Percentiles rank a stretch among this genome's conserved stretches.
Conservation (phyloP, 2,888 invertebrate genomes). For the Brachypterus glaber region DNA sequence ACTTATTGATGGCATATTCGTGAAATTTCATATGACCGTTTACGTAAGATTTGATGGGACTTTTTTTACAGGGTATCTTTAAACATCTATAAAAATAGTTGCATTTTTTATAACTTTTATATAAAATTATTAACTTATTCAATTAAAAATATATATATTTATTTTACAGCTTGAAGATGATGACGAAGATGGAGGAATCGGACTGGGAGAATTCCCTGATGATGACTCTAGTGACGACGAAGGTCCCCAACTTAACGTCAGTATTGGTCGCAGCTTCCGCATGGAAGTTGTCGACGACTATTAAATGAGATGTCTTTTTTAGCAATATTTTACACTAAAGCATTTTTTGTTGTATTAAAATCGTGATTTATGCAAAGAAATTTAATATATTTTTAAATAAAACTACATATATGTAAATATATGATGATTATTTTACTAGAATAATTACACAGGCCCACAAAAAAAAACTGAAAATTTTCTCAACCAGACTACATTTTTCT, state of each 20-base stretch:
- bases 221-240: conserved; percentile 31
- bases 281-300: conserved; percentile 37
- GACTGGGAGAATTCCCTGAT: conserved; percentile 33
- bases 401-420: not conserved
- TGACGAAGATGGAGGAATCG: conserved; percentile 29
- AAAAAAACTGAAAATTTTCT: too few species aligned
- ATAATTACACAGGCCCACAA: too few species aligned
- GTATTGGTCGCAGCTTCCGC: conserved; percentile 34
- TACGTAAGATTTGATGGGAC: too few species aligned
- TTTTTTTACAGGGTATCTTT: too few species aligned
- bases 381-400: not conserved
- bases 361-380: too few species aligned
- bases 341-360: too few species aligned
- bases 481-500: too few species aligned
- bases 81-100: too few species aligned
- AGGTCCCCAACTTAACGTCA: conserved; percentile 28
- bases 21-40: too few species aligned
- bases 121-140: conserved; percentile 2
- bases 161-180: conserved; percentile 30
- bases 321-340: too few species aligned
- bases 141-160: conserved; percentile 11
- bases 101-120: too few species aligned
- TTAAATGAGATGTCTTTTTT: conserved; percentile 29
- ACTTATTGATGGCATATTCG: too few species aligned
- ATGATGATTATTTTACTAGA: not conserved